Evolutionary conservation across 2,113 vertebrate species (phyloP), one percentile per base, ranked within the genome.

Genomic region (Pachypanchax playfairii): DNA sequence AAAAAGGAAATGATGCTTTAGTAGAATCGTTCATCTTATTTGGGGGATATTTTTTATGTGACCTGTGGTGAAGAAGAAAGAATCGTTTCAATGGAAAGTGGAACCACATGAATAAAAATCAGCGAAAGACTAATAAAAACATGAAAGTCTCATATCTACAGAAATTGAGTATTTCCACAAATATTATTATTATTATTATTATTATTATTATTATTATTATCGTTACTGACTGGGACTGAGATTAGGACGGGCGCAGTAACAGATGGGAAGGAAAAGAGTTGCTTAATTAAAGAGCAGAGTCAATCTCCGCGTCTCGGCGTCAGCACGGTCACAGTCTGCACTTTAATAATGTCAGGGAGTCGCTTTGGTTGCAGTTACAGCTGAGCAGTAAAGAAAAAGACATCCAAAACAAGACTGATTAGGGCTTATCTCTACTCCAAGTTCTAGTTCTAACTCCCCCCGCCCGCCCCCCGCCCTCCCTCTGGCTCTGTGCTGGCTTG

Each of bases 221-320:
- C 49, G 41, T 52, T 55, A 18, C 53, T 65, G 36, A 24, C 41
- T 31, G 33, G 47, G 64, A 1, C 42, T 28, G 44, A 66, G 54
- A 12, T 33, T 22, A 61, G 58, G 75, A 26, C 60, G 60, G 64
- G 69, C 75, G 71, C 66, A 49, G 70, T 41, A 89, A 88, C 89
- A 90, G 89, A 90, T 89, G 89, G 87, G 80, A 77, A 69, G 74
- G 65, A 48, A 85, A 87, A 85, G 77, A 81, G 78, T 80, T 66
- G 17, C 65, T 89, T 87, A 88, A 89, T 90, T 89, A 89, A 90
- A 90, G 52, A 65, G 80, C 65, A 62, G 85, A 80, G 86, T 89
- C 82, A 77, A 83, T 85, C 66, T 42, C 29, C 28, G 85, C 87
- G 85, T 88, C 86, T 51, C 60, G 60, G 84, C 84, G 85, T 87